Conservation (phyloP, 1,140 invertebrate genomes). For the Eriosoma lanigerum region DNA sequence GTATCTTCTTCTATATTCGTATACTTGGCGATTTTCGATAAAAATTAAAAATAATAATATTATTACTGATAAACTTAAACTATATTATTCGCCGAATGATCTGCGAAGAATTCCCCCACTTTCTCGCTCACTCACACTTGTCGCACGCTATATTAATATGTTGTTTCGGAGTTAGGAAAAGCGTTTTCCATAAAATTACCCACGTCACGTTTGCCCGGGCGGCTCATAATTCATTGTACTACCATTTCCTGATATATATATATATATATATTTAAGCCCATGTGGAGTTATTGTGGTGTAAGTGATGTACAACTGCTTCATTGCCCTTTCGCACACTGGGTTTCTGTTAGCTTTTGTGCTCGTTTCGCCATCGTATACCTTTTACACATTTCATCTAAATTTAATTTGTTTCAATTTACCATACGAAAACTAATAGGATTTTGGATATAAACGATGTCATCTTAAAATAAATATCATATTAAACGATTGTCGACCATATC, state of each 20-base stretch:
- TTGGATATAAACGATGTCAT: no score
- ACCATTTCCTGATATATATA: constrained; percentile 34
- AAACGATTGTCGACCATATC: no score
- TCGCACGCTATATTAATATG: neutral
- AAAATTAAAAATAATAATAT: neutral
- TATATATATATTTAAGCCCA: no score
- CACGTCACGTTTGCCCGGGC: constrained; percentile 28
- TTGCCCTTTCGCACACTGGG: neutral
- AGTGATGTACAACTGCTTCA: constrained; percentile 44
- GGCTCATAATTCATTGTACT: constrained; percentile 44
- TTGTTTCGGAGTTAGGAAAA: constrained; percentile 33
- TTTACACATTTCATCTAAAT: neutral
- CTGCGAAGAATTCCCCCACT: neutral
- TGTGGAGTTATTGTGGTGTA: constrained; percentile 47
- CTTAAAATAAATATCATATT: no score
- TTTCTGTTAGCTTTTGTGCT: constrained; percentile 31
- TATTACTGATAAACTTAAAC: no score
- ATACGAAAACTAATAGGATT: no score
- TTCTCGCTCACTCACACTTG: neutral
- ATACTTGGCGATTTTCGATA: neutral
- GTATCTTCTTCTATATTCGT: neutral
- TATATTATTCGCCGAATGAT: neutral
- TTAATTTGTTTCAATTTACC: neutral
- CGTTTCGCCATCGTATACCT: neutral
- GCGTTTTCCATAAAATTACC: constrained; percentile 51